Percentiles rank a stretch among this genome's conserved stretches.
These are phyloP conservation scores for Drosophila tristis DNA, from an alignment of 1,140 invertebrate species.

Conservation along the genomic window DNA sequence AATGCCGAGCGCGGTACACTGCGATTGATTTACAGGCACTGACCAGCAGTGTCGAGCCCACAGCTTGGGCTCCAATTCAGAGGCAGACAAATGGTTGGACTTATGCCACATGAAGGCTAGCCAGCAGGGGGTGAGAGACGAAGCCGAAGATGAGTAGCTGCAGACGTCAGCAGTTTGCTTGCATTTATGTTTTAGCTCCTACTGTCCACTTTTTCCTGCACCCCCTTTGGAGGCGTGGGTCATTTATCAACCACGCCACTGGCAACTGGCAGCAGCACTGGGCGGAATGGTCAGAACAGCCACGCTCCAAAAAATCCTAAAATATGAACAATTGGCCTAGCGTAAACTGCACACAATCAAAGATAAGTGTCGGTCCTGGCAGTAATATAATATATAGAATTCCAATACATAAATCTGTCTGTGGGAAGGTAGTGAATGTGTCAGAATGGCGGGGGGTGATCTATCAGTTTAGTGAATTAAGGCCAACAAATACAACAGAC, in stretches of 20 bases:
- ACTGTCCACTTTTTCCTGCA: conserved; percentile 7
- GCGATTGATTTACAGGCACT: conserved; percentile 67
- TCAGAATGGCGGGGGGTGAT: neutral
- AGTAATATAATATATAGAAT: neutral
- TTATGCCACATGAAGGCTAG: conserved; percentile 30
- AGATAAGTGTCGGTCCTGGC: conserved; percentile 27
- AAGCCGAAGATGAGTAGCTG: conserved; percentile 35
- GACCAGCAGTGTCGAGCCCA: conserved; percentile 2
- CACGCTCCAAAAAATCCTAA: conserved; percentile 27
- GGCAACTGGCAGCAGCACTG: conserved; percentile 13
- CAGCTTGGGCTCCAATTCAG: conserved; percentile 10
- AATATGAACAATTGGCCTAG: conserved; percentile 43
- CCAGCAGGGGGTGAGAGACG: conserved; percentile 18
- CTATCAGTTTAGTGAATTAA: too few relatives aligned
- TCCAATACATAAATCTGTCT: neutral
- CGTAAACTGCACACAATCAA: conserved; percentile 45
- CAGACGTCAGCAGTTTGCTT: conserved; percentile 52
- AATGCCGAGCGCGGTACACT: conserved; percentile 46
- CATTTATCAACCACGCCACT: conserved; percentile 52
- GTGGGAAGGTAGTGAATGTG: neutral
- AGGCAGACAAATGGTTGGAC: conserved; percentile 56
- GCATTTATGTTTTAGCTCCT: conserved; percentile 43
- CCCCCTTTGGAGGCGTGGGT: conserved; percentile 8
- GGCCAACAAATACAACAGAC: neutral
- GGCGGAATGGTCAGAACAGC: conserved; percentile 19